Conservation (phyloP, 2,797 vertebrate genomes). For the Brachyalestes nurse region DNA sequence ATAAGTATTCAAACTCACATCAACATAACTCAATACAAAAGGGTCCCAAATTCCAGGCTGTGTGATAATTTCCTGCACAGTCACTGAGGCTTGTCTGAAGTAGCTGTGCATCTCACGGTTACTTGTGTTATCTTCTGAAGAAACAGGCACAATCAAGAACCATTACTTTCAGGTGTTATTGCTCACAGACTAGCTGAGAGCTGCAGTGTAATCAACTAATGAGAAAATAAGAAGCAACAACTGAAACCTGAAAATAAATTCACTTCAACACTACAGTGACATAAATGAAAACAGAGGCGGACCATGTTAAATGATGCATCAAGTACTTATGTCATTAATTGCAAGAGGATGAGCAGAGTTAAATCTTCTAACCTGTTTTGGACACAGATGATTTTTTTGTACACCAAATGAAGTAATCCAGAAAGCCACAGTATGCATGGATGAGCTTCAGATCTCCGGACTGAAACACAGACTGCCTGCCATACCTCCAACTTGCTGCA, state of each 20-base stretch:
- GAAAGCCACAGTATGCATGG: slow-evolving; percentile 85
- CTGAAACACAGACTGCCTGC: slow-evolving; percentile 76
- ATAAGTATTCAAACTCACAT: slow-evolving; percentile 75
- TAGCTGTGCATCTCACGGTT: slow-evolving; percentile 76
- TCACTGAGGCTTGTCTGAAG: slow-evolving; percentile 85
- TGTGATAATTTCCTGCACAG: slow-evolving; percentile 81
- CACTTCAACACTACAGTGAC: too few species aligned
- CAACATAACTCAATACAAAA: slow-evolving; percentile 87
- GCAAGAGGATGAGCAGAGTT: too few species aligned
- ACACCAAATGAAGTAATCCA: slow-evolving; percentile 88
- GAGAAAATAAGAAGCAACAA: too few species aligned
- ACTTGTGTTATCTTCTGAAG: slow-evolving; percentile 50
- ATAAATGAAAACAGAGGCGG: neutral
- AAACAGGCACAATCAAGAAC: neutral
- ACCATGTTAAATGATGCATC: neutral
- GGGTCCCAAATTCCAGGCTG: slow-evolving; percentile 91
- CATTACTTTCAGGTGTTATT: neutral
- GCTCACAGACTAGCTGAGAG: neutral
- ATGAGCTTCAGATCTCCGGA: slow-evolving; percentile 77
- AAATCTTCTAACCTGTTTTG: slow-evolving; percentile 72
- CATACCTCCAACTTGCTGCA: slow-evolving; percentile 87
- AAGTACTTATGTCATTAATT: neutral
- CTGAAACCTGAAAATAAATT: too few species aligned
- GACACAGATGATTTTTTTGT: slow-evolving; percentile 73
- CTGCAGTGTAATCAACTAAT: neutral